phyloP scores from a whole-genome alignment of 1,140 invertebrate species.

The Andricus grossulariae region DNA sequence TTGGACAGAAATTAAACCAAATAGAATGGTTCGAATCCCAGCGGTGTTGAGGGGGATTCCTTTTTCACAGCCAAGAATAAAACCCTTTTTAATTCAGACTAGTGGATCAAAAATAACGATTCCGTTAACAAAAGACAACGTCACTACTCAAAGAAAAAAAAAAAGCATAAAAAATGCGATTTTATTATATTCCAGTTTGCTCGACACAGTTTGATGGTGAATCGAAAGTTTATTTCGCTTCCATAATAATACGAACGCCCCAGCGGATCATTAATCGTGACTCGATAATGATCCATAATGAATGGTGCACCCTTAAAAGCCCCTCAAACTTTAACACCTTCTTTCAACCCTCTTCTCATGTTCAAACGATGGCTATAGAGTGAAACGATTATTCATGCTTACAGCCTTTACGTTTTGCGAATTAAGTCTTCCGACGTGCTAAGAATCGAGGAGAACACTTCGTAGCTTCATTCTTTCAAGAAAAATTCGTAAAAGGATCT shows the following conservation, averaged over 20 bases:
- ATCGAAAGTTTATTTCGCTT: not conserved
- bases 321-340: slow-evolving; percentile 30
- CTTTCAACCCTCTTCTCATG: not conserved
- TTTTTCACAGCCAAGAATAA: too few relatives aligned
- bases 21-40: too few relatives aligned
- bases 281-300: slow-evolving; percentile 61
- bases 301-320: slow-evolving; percentile 41
- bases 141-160: too few relatives aligned
- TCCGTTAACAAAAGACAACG: too few relatives aligned
- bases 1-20: too few relatives aligned
- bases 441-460: slow-evolving; percentile 43
- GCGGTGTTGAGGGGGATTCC: too few relatives aligned
- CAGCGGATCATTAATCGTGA: slow-evolving; percentile 57
- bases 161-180: too few relatives aligned
- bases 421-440: slow-evolving; percentile 61
- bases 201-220: too few relatives aligned
- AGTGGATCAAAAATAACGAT: too few relatives aligned
- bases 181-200: too few relatives aligned
- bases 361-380: slow-evolving; percentile 6
- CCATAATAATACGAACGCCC: not conserved
- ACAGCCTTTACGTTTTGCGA: slow-evolving; percentile 56
- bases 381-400: slow-evolving; percentile 63
- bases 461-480: not conserved
- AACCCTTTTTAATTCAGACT: too few relatives aligned
- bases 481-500: not conserved